Base-by-base conservation (phyloP, 2,797 vertebrate species). In the Necrosyrtes monachus region DNA sequence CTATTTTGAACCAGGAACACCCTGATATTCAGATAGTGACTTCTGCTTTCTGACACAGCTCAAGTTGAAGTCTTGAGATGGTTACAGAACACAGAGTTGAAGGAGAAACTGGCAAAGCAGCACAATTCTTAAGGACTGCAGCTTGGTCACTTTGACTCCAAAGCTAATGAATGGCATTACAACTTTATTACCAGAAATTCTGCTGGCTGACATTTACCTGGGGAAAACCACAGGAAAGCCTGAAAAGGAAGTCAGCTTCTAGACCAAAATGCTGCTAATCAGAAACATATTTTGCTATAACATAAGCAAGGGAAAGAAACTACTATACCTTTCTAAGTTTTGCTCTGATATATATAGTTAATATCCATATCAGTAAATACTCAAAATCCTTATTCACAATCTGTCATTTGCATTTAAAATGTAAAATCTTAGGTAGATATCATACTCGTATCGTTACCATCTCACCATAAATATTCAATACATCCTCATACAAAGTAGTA, bases 1-100 rank as follows among this genome's bases (percentile, higher is more conserved):
- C 60, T 76, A 64, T 88, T 96, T 45, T 69, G 70, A 95, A 83
- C 19, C 37, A 92, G 56, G 76, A 91, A 90, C 86, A 92, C 39
- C 72, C 63, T 67, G 81, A 85, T 33, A 54, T 80, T 91, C 84
- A 91, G 63, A 27, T 30, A 87, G 85, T 0, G 0, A 90, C 46
- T 46, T 80, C 82, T 93, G 74, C 74, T 94, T 94, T 88, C 60
- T 28, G 62, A 88, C 50, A 74, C 9, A 60, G 53, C 20, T 88
- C 33, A 86, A 43, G 54, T 75, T 62, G 33, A 79, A 92, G 23
- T 54, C 60, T 45, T 8, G 18, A 41, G 56, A 82, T 60, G 23
- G 31, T 85, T 94, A 82, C 2, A 7, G 75, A 89, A 89, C 17
- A 45, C 1, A 3, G 50, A 54, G 18, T 19, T 77, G 48, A 79